A percentile compares a stretch with the other conserved stretches of the same genome.
Evolutionary conservation across 2,797 vertebrate species (phyloP).

Genomic region (Poliocrania exsul): DNA sequence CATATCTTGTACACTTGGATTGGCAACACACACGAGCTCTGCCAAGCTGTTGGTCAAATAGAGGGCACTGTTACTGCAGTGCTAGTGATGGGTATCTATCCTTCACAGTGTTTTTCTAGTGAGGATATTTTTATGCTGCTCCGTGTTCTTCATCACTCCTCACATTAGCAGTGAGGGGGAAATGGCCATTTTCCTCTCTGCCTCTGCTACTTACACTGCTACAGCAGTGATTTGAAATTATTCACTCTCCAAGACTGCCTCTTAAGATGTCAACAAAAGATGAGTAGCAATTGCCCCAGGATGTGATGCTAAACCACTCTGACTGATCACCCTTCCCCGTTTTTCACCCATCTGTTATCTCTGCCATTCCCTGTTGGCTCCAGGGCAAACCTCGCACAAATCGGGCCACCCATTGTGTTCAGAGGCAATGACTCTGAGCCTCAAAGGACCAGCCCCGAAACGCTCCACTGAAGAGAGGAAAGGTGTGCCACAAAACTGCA

Average conservation of each 20-base stretch:
- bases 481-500: background rate
- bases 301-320: background rate
- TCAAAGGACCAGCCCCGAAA: background rate
- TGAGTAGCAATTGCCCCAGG: background rate
- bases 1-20: background rate
- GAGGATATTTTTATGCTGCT: background rate
- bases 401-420: background rate
- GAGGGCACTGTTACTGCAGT: background rate
- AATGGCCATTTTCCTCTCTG: background rate
- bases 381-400: background rate
- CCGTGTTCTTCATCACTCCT: background rate
- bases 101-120: background rate
- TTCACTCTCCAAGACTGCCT: background rate
- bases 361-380: background rate
- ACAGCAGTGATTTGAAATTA: background rate
- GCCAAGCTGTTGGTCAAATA: background rate
- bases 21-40: fast-evolving
- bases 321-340: background rate
- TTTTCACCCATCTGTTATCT: background rate
- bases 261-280: background rate
- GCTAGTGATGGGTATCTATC: background rate
- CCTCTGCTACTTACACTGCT: background rate
- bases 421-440: background rate
- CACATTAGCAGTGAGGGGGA: background rate
- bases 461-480: background rate